Evolutionary conservation across 2,888 invertebrate genomes (phyloP).

Genomic region (Tetranychus truncatus): DNA sequence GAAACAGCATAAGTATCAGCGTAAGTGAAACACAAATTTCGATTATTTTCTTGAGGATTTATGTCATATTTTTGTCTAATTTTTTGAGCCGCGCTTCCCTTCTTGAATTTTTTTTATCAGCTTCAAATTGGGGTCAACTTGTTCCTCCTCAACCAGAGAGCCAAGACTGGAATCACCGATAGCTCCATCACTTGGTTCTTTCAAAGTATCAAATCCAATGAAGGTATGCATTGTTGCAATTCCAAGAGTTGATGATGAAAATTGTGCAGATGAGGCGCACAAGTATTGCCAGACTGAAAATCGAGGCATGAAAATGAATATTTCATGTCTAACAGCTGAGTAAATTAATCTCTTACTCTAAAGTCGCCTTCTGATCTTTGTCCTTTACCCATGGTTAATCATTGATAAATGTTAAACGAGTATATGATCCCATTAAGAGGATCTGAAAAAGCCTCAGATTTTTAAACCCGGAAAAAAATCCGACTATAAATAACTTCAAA

Average conservation of each 20-base stretch:
- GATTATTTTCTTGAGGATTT: conserved; percentile 52
- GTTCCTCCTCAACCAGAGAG: conserved; percentile 29
- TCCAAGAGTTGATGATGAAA: not conserved
- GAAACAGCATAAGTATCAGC: conserved; percentile 72
- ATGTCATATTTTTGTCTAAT: conserved; percentile 56
- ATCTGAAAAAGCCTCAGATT: too few species aligned
- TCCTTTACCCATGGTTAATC: not conserved
- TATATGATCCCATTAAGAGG: too few species aligned
- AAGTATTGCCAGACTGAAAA: too few species aligned
- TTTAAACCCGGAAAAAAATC: too few species aligned
- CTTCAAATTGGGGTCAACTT: conserved; percentile 49
- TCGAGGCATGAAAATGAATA: too few species aligned
- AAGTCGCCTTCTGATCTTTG: not conserved
- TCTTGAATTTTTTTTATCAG: conserved; percentile 70
- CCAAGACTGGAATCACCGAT: conserved; percentile 17
- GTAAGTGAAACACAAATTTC: conserved; percentile 62
- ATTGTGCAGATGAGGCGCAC: not conserved
- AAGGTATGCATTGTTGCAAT: conserved; percentile 35
- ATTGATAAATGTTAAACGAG: not conserved
- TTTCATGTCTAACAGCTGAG: too few species aligned
- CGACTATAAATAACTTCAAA: too few species aligned
- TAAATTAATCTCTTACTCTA: not conserved
- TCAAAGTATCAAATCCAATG: conserved; percentile 45
- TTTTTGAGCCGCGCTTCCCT: conserved; percentile 49
- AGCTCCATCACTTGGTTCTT: conserved; percentile 39